These are phyloP conservation scores for Esperia sulphurella DNA, from an alignment of 2,888 invertebrate species.

Conservation along the genomic window DNA sequence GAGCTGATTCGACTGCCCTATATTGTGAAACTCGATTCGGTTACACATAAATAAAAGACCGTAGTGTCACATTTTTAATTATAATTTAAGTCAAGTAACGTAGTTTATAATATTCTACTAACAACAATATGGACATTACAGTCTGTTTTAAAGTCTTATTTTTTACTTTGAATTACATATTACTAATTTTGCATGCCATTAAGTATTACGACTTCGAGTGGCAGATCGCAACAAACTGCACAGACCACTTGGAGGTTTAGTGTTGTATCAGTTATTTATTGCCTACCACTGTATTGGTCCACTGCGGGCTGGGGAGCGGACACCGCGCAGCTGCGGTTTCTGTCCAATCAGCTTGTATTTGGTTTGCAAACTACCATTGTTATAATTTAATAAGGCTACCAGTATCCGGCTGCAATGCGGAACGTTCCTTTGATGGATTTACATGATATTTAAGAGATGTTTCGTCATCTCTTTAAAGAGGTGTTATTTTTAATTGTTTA, in stretches of 20 bases:
- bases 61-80: too few relatives aligned
- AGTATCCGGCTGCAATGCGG: neutral
- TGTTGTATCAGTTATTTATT: constrained; percentile 54
- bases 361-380: constrained; percentile 26
- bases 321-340: constrained; percentile 23
- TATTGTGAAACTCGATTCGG: too few relatives aligned
- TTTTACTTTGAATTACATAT: too few relatives aligned
- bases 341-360: constrained; percentile 31
- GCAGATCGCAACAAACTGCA: constrained; percentile 29
- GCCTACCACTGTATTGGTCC: constrained; percentile 21
- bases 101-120: too few relatives aligned
- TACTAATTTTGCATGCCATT: too few relatives aligned
- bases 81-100: too few relatives aligned
- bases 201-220: constrained; percentile 1
- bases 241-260: constrained; percentile 34
- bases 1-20: too few relatives aligned
- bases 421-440: neutral
- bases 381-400: constrained; percentile 16
- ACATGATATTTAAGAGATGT: neutral
- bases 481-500: too few relatives aligned
- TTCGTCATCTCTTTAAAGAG: too few relatives aligned
- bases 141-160: too few relatives aligned
- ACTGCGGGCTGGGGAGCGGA: constrained; percentile 31
- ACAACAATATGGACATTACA: too few relatives aligned
- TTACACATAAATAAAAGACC: too few relatives aligned